Percentiles rank a stretch among this genome's conserved stretches.
Evolutionary conservation across 2,797 vertebrate species (phyloP).

Genomic region (Hippopotamyrus pictus): DNA sequence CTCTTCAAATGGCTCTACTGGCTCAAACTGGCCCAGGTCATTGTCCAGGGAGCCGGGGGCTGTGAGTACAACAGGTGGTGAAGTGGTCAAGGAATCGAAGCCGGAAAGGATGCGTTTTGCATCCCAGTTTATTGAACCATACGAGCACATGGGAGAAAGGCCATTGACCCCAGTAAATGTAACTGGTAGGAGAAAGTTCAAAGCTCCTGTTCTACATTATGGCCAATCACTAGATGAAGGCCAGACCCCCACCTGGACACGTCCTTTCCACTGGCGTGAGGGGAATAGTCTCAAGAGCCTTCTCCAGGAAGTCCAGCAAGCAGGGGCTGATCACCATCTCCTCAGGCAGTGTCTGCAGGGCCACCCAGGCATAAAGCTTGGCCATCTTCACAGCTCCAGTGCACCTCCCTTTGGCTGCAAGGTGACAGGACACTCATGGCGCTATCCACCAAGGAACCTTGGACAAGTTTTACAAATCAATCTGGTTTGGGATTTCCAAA

Average conservation of each 20-base stretch:
- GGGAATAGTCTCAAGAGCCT: conserved; percentile 95
- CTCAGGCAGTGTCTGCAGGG: conserved; percentile 92
- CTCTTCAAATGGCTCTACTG: conserved; percentile 87
- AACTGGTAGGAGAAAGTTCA: not conserved
- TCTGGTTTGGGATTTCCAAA: not conserved
- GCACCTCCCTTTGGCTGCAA: conserved; percentile 88
- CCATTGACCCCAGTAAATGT: not conserved
- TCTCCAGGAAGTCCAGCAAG: conserved; percentile 91
- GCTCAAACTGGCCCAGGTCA: conserved; percentile 92
- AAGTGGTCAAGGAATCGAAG: not conserved
- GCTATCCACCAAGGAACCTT: not conserved
- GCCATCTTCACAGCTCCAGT: conserved; percentile 87
- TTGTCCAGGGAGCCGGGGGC: conserved; percentile 87
- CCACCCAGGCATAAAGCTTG: conserved; percentile 96
- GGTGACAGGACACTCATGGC: not conserved
- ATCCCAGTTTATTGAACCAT: not conserved
- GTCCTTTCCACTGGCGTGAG: conserved; percentile 93
- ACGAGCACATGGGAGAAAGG: not conserved
- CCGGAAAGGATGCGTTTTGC: not conserved
- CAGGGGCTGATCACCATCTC: conserved; percentile 99
- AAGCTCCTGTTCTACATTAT: not conserved
- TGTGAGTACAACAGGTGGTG: conserved; percentile 37
- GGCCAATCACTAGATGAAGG: not conserved
- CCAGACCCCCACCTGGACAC: conserved; percentile 64
- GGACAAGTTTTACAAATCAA: not conserved